Evolutionary conservation across 2,113 vertebrate genomes (phyloP).

Genomic region (Dissostichus mawsoni): DNA sequence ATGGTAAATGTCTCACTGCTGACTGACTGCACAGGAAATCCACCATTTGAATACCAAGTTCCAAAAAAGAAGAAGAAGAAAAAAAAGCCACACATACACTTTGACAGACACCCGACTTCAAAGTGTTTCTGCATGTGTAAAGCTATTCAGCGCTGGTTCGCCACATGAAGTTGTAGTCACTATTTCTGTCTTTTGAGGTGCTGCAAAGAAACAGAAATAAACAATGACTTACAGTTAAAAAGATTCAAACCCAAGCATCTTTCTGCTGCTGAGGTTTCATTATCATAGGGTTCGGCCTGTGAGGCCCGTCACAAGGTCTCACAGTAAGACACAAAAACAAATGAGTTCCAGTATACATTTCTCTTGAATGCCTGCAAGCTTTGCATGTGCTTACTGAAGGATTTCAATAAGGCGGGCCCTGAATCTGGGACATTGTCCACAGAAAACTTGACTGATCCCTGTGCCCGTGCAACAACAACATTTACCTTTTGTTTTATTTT

Average conservation of each 20-base stretch:
- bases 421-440: not conserved
- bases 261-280: not conserved
- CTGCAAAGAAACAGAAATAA: not conserved
- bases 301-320: not conserved
- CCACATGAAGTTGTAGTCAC: not conserved
- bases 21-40: conserved; percentile 74
- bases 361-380: not conserved
- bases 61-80: conserved; percentile 4
- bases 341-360: not conserved
- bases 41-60: conserved; percentile 40
- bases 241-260: not conserved
- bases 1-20: conserved; percentile 73
- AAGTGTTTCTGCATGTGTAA: not conserved
- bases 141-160: not conserved
- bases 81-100: not conserved
- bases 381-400: conserved; percentile 38
- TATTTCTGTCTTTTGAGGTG: not conserved
- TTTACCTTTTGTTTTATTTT: not conserved
- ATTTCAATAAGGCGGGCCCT: conserved; percentile 40
- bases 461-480: not conserved
- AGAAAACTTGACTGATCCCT: too few species aligned
- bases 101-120: conserved; percentile 1
- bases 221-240: not conserved
- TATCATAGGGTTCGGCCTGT: not conserved
- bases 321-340: not conserved